A percentile compares a stretch with the other conserved stretches of the same genome.
Evolutionary conservation across 2,888 invertebrate genomes (phyloP).

Genomic region (Tetranychus piercei): DNA sequence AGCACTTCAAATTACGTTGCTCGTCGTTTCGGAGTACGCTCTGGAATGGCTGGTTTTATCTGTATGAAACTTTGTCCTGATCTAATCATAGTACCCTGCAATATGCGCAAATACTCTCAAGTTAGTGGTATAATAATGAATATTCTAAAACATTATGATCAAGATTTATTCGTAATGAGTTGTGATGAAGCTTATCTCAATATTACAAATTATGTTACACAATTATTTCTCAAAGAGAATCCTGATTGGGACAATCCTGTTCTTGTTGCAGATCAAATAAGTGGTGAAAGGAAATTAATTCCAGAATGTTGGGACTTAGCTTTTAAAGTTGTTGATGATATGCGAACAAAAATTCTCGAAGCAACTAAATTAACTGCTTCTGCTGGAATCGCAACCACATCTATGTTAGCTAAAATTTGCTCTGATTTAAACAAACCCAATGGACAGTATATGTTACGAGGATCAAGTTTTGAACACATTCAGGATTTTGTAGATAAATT

Average conservation of each 20-base stretch:
- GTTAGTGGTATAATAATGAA: slow-evolving; percentile 28
- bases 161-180: slow-evolving; percentile 35
- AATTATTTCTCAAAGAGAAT: not conserved
- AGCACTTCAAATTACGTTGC: slow-evolving; percentile 44
- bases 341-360: slow-evolving; percentile 38
- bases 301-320: slow-evolving; percentile 25
- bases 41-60: slow-evolving; percentile 46
- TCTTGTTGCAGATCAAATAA: not conserved
- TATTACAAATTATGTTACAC: slow-evolving; percentile 35
- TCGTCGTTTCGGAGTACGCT: slow-evolving; percentile 40
- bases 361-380: slow-evolving; percentile 41
- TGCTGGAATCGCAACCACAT: slow-evolving; percentile 42
- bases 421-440: slow-evolving; percentile 45
- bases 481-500: slow-evolving; percentile 37
- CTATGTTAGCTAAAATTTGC: slow-evolving; percentile 42
- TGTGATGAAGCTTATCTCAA: slow-evolving; percentile 44
- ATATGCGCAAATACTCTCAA: slow-evolving; percentile 31
- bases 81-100: slow-evolving; percentile 37
- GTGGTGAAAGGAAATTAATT: not conserved
- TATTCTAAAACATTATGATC: slow-evolving; percentile 39
- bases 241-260: not conserved
- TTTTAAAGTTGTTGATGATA: slow-evolving; percentile 37
- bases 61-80: slow-evolving; percentile 42
- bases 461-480: slow-evolving; percentile 32
- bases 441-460: slow-evolving; percentile 39